Percentiles rank a stretch among this genome's conserved stretches.
phyloP scores from a whole-genome alignment of 2,113 vertebrate species.

The Apteryx owenii region DNA sequence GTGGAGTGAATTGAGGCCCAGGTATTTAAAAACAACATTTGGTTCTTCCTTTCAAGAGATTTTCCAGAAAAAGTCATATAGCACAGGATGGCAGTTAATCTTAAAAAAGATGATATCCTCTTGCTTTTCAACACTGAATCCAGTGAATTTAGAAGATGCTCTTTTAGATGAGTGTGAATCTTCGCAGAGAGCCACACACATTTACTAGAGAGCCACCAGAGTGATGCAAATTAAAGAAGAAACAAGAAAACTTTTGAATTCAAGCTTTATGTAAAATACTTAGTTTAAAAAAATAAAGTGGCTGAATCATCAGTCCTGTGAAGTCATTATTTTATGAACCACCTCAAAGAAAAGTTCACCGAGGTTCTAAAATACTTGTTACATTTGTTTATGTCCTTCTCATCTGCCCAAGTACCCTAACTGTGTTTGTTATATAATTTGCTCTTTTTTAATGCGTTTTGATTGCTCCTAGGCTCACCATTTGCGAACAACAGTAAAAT shows the following conservation, averaged over 20 bases:
- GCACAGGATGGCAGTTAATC: not conserved
- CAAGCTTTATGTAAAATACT: not conserved
- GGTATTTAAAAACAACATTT: not conserved
- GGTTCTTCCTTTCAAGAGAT: not conserved
- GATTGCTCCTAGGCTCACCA: not conserved
- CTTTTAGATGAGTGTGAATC: not conserved
- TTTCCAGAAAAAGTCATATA: not conserved
- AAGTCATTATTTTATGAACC: not conserved
- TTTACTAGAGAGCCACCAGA: no score
- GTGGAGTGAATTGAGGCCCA: not conserved
- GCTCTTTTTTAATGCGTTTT: not conserved
- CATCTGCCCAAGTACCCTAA: not conserved
- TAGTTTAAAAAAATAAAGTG: not conserved
- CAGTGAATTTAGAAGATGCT: not conserved
- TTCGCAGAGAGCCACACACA: not conserved
- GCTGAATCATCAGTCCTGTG: not conserved
- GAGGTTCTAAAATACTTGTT: not conserved
- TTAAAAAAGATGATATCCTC: not conserved
- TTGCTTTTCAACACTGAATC: not conserved
- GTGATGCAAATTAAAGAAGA: not conserved
- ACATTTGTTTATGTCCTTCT: not conserved
- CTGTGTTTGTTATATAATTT: not conserved
- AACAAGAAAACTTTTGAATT: not conserved
- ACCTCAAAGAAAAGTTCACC: not conserved
- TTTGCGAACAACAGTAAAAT: not conserved